Evolutionary conservation across 2,797 vertebrate genomes (phyloP).

Genomic region (Bovichtus variegatus): DNA sequence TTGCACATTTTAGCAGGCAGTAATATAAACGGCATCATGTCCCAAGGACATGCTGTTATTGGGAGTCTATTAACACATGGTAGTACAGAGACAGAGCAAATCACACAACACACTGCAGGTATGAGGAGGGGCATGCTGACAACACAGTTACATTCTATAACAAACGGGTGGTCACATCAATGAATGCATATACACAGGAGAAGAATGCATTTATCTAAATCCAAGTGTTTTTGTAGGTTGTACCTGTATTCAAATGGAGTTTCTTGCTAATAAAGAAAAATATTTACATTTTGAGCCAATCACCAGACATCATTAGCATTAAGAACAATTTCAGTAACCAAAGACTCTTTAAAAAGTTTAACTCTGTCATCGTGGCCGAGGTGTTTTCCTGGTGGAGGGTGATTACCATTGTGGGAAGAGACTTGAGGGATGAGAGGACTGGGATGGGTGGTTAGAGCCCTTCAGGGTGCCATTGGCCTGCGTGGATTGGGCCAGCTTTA

Average conservation of each 20-base stretch:
- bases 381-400: slow-evolving; percentile 63
- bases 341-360: slow-evolving; percentile 34
- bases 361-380: slow-evolving; percentile 46
- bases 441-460: slow-evolving; percentile 91
- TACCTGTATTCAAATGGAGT: neutral
- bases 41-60: slow-evolving; percentile 48
- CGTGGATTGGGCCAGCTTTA: slow-evolving; percentile 96
- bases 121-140: slow-evolving; percentile 75
- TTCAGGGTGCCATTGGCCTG: slow-evolving; percentile 97
- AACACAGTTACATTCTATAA: slow-evolving; percentile 65
- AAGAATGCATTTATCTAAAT: slow-evolving; percentile 40
- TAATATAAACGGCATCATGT: slow-evolving; percentile 31
- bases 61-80: slow-evolving; percentile 40
- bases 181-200: slow-evolving; percentile 62
- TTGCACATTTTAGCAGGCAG: slow-evolving; percentile 17
- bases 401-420: slow-evolving; percentile 96
- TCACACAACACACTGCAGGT: slow-evolving; percentile 64
- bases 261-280: slow-evolving; percentile 14
- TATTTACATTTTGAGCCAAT: slow-evolving; percentile 26
- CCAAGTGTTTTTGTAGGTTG: slow-evolving; percentile 26
- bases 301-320: slow-evolving; percentile 42
- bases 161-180: slow-evolving; percentile 62
- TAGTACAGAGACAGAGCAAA: slow-evolving; percentile 47
- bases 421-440: slow-evolving; percentile 91
- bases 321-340: slow-evolving; percentile 25